A percentile compares a stretch with the other conserved stretches of the same genome.
phyloP scores from a whole-genome alignment of 2,888 invertebrate species.

The Nineta flava region DNA sequence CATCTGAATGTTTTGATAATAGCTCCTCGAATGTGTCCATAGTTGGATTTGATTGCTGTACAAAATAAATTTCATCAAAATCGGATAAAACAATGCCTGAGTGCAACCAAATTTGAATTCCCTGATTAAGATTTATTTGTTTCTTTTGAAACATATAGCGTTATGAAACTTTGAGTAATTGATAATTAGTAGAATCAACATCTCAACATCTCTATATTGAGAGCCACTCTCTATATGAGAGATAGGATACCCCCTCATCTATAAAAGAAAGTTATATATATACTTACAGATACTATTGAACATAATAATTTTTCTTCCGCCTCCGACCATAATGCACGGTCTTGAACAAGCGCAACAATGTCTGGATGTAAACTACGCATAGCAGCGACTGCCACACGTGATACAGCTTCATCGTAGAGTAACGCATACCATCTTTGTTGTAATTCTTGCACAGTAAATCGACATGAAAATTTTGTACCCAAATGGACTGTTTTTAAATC shows the following conservation, averaged over 20 bases:
- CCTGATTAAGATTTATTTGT: no score
- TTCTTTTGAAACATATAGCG: no score
- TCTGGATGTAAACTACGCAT: constrained; percentile 91
- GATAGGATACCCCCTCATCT: no score
- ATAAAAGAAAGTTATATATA: no score
- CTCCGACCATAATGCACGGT: constrained; percentile 76
- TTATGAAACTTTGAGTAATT: no score
- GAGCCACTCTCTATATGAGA: no score
- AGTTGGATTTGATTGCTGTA: constrained; percentile 52
- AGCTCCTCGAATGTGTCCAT: constrained; percentile 72
- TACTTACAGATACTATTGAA: constrained; percentile 58
- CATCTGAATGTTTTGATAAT: constrained; percentile 63
- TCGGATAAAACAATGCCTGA: constrained; percentile 9
- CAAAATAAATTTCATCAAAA: background rate
- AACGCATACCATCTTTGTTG: constrained; percentile 94
- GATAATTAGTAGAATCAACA: no score
- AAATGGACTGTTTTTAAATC: constrained; percentile 70
- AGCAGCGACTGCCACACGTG: constrained; percentile 78
- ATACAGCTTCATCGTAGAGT: constrained; percentile 87
- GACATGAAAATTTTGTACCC: constrained; percentile 89
- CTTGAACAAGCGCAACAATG: constrained; percentile 69
- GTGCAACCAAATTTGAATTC: no score
- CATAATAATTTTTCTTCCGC: constrained; percentile 78
- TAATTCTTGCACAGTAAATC: constrained; percentile 83
- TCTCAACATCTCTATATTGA: no score